Conservation (phyloP, 2,888 invertebrate genomes). For the Acronicta psi region DNA sequence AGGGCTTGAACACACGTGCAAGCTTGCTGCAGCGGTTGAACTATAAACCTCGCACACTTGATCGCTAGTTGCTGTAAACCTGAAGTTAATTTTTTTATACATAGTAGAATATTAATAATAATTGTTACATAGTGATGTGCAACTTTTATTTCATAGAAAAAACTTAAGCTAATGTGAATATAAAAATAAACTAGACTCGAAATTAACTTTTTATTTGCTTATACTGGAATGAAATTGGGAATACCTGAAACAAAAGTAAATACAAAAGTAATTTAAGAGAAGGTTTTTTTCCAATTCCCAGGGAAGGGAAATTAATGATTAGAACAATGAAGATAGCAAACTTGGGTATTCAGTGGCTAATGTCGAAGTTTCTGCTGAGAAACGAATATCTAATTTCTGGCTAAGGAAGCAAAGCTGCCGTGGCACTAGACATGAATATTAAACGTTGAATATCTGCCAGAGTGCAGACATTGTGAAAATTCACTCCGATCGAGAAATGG, state of each 20-base stretch:
- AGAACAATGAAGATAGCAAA: conserved; percentile 49
- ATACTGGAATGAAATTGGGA: conserved; percentile 13
- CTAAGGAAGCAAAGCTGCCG: conserved; percentile 75
- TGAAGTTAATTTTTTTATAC: no score
- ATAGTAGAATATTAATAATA: no score
- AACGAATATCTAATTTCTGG: conserved; percentile 79
- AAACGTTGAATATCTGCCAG: conserved; percentile 77
- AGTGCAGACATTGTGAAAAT: conserved; percentile 80
- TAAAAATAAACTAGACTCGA: background rate
- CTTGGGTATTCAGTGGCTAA: conserved; percentile 62
- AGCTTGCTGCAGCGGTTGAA: no score
- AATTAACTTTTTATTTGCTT: background rate
- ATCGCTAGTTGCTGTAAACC: no score
- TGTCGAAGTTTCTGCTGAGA: conserved; percentile 68
- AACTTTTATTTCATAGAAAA: no score
- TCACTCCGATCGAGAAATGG: conserved; percentile 77
- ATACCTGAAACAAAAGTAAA: conserved; percentile 19
- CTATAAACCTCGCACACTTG: no score
- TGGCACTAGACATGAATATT: conserved; percentile 79
- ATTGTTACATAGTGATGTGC: no score
- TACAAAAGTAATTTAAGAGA: conserved; percentile 14
- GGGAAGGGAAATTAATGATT: conserved; percentile 48
- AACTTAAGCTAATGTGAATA: no score
- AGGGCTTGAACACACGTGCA: no score
- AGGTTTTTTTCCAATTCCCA: conserved; percentile 12